These are phyloP conservation scores for Torymus auratus DNA, from an alignment of 2,888 invertebrate genomes.

Conservation along the genomic window DNA sequence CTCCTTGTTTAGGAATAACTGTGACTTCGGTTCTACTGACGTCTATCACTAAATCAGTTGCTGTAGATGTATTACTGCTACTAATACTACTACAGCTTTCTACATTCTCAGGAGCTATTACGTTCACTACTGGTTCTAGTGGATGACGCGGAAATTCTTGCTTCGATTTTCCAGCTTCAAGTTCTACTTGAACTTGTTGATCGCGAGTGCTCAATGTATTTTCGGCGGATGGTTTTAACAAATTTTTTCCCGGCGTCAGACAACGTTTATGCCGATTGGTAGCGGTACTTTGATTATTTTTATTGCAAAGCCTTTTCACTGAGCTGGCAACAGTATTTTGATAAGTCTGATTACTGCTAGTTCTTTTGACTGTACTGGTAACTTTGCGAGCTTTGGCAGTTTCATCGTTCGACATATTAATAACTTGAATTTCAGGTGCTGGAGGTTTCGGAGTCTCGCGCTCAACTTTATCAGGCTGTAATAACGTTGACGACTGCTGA, in stretches of 20 bases:
- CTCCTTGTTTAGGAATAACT: constrained; percentile 45
- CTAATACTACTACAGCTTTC: constrained; percentile 60
- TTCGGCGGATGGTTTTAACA: constrained; percentile 44
- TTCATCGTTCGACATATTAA: constrained; percentile 67
- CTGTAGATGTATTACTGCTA: constrained; percentile 62
- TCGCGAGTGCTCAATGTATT: constrained; percentile 60
- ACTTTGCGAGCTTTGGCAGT: constrained; percentile 52
- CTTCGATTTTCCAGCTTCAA: constrained; percentile 43
- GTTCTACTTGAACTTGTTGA: constrained; percentile 64
- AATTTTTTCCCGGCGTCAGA: constrained; percentile 67
- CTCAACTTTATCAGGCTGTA: constrained; percentile 42
- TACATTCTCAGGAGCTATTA: constrained; percentile 64
- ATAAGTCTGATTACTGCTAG: constrained; percentile 19
- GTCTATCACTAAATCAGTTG: constrained; percentile 67
- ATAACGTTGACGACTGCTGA: constrained; percentile 33
- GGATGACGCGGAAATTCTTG: constrained; percentile 56
- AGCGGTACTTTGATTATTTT: no score
- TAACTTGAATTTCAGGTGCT: constrained; percentile 70
- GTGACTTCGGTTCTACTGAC: constrained; percentile 66
- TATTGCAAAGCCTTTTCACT: no score
- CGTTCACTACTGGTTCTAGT: constrained; percentile 67
- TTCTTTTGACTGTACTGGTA: constrained; percentile 49
- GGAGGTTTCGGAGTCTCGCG: constrained; percentile 18
- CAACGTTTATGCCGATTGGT: no score
- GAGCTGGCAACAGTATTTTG: background rate